Evolutionary conservation across 2,113 vertebrate genomes (phyloP).

Genomic region (Cnemophilus loriae): DNA sequence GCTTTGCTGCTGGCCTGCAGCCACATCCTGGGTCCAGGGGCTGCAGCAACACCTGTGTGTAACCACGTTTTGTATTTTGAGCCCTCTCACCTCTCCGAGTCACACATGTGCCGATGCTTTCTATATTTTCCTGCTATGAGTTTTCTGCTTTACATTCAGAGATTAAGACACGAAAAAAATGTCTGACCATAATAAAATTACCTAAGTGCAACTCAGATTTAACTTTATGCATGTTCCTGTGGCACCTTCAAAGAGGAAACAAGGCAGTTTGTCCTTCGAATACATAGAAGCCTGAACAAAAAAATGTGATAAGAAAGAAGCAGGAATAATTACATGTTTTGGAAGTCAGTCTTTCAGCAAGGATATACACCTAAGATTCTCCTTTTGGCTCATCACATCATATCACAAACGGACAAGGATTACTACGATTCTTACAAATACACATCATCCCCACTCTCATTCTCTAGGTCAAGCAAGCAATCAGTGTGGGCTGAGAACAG

Average conservation of each 20-base stretch:
- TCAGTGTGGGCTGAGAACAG: background rate
- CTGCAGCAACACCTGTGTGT: background rate
- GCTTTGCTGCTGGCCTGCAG: background rate
- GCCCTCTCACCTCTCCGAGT: background rate
- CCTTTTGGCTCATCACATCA: background rate
- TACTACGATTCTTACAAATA: background rate
- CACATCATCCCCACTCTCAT: background rate
- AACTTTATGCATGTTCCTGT: rapidly evolving
- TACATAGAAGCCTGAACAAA: background rate
- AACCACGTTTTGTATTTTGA: background rate
- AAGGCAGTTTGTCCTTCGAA: background rate
- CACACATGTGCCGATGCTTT: rapidly evolving
- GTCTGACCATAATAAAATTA: background rate
- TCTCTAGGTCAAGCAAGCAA: background rate
- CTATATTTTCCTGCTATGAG: background rate
- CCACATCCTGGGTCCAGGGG: background rate
- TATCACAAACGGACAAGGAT: background rate
- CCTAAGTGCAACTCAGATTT: background rate
- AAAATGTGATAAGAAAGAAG: background rate
- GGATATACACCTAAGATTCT: background rate
- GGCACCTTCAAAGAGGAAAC: background rate
- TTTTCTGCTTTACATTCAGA: background rate
- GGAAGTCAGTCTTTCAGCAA: background rate
- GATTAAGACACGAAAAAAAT: background rate
- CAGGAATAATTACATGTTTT: background rate